Percentiles rank a stretch among this genome's conserved stretches.
Evolutionary conservation across 2,113 vertebrate genomes (phyloP).

Genomic region (Actenoides hombroni): DNA sequence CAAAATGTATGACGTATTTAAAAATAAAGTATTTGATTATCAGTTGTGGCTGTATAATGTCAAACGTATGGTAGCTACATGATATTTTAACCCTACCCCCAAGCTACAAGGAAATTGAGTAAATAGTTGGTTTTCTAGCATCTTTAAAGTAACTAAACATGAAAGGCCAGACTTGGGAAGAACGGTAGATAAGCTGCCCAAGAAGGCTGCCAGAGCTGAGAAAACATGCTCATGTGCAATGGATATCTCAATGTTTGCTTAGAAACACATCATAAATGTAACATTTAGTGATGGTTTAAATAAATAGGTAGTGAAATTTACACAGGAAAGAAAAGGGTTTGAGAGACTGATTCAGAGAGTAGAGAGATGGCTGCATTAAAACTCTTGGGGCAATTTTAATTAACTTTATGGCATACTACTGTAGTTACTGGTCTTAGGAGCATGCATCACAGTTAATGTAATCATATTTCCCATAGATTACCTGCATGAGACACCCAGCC

Average conservation of each 20-base stretch:
- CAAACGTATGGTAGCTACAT: slow-evolving; percentile 26
- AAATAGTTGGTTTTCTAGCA: slow-evolving; percentile 6
- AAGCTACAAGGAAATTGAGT: slow-evolving; percentile 43
- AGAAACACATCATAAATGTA: not conserved
- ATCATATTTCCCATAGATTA: not conserved
- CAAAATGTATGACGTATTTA: slow-evolving; percentile 8
- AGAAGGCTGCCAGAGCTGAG: slow-evolving; percentile 17
- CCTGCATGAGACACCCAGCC: not conserved
- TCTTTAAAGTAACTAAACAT: slow-evolving; percentile 7
- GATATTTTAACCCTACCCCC: slow-evolving; percentile 54
- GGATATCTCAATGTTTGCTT: slow-evolving; percentile 14
- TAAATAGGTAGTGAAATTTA: not conserved
- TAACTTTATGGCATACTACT: not conserved
- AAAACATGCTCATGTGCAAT: slow-evolving; percentile 8
- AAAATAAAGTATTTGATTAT: slow-evolving; percentile 67
- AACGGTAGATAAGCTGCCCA: slow-evolving; percentile 35
- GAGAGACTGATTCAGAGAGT: not conserved
- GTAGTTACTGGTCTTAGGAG: not conserved
- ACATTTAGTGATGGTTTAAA: not conserved
- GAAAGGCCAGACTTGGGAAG: slow-evolving; percentile 32
- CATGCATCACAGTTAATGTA: not conserved
- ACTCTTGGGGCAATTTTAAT: not conserved
- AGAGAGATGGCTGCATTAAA: not conserved
- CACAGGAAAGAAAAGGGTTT: not conserved
- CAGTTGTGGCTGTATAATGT: slow-evolving; percentile 5